Evolutionary conservation across 2,888 invertebrate genomes (phyloP).

Genomic region (Eilema sororculum): DNA sequence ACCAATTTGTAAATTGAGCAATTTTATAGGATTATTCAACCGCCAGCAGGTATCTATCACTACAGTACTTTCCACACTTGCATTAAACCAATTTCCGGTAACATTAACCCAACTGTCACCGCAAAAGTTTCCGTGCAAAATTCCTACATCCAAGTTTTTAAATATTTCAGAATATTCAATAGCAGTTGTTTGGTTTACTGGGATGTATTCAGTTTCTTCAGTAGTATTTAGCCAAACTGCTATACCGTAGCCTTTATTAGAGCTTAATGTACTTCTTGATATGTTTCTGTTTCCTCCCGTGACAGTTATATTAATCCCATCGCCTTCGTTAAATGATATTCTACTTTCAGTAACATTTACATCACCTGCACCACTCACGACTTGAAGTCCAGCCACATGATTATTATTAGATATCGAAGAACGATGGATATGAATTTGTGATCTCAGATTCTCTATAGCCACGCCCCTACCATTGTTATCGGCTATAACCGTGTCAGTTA

Average conservation of each 20-base stretch:
- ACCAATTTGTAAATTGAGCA: slow-evolving; percentile 91
- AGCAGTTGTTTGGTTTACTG: slow-evolving; percentile 94
- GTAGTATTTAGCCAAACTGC: slow-evolving; percentile 97
- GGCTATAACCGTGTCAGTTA: slow-evolving; percentile 94
- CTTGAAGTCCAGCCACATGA: slow-evolving; percentile 96
- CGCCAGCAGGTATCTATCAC: slow-evolving; percentile 95
- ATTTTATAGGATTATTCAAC: slow-evolving; percentile 80
- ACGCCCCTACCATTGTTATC: slow-evolving; percentile 98
- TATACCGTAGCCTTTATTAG: slow-evolving; percentile 95
- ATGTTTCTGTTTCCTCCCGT: slow-evolving; percentile 97
- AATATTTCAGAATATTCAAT: slow-evolving; percentile 95
- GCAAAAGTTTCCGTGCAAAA: slow-evolving; percentile 97
- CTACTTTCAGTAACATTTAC: slow-evolving; percentile 96
- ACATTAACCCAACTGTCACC: slow-evolving; percentile 94
- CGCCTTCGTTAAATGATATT: slow-evolving; percentile 96
- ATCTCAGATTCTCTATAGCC: slow-evolving; percentile 95
- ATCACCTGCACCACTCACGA: slow-evolving; percentile 96
- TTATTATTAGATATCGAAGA: slow-evolving; percentile 95
- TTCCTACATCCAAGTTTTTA: slow-evolving; percentile 95
- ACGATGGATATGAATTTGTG: slow-evolving; percentile 94
- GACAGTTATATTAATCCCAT: slow-evolving; percentile 98
- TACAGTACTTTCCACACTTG: slow-evolving; percentile 92
- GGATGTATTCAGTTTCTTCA: slow-evolving; percentile 91
- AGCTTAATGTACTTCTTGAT: slow-evolving; percentile 93
- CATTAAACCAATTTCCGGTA: slow-evolving; percentile 96